Conservation (phyloP, 2,888 invertebrate genomes). For the Portevinia maculata region DNA sequence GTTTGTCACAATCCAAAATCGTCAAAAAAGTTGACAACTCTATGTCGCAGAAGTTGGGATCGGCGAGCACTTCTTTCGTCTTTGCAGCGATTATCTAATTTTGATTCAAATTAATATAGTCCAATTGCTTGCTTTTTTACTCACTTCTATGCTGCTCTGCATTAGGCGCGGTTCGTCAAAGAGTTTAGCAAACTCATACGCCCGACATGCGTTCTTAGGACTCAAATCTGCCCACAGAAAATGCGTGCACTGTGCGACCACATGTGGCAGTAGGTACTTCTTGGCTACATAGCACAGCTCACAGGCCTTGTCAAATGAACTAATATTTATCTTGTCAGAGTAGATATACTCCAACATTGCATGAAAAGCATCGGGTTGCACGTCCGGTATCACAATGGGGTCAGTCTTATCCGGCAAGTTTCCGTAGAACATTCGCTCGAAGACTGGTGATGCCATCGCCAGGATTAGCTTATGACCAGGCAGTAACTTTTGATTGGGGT, state of each 20-base stretch:
- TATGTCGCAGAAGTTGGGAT: conserved; percentile 90
- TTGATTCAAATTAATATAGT: neutral
- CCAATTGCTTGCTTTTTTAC: neutral
- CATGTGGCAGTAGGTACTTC: conserved; percentile 92
- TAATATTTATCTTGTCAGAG: conserved; percentile 90
- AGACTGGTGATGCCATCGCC: conserved; percentile 94
- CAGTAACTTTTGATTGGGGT: conserved; percentile 89
- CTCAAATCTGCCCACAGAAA: conserved; percentile 88
- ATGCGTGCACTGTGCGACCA: conserved; percentile 92
- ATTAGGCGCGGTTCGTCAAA: conserved; percentile 92
- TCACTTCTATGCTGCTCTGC: conserved; percentile 91
- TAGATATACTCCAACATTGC: conserved; percentile 93
- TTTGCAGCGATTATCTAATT: conserved; percentile 89
- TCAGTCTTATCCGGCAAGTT: conserved; percentile 91
- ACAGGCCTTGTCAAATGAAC: conserved; percentile 93
- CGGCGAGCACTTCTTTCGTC: conserved; percentile 89
- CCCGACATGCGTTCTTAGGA: conserved; percentile 91
- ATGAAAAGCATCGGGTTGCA: conserved; percentile 93
- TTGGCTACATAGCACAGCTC: conserved; percentile 94
- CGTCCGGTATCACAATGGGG: conserved; percentile 91
- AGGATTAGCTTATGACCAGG: conserved; percentile 92
- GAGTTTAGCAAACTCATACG: conserved; percentile 93
- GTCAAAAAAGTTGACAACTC: conserved; percentile 89
- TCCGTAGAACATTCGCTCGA: conserved; percentile 94
- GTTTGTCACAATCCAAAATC: conserved; percentile 89